Conservation (phyloP, 2,888 invertebrate genomes). For the Folsomia candida region DNA sequence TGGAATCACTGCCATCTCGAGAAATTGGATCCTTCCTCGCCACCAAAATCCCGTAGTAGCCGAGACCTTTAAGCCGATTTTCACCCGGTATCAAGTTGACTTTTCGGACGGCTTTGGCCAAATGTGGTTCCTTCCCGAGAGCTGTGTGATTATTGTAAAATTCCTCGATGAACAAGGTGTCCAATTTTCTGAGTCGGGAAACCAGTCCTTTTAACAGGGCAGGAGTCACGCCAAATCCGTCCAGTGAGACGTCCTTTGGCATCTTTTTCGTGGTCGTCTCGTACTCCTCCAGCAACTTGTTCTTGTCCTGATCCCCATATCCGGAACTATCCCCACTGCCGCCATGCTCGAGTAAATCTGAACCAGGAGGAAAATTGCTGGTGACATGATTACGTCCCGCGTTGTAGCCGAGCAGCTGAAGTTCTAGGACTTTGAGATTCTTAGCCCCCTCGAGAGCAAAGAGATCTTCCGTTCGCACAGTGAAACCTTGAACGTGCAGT, state of each 20-base stretch:
- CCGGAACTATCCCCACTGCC: too few relatives aligned
- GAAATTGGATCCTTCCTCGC: not conserved
- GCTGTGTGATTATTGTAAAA: constrained; percentile 20
- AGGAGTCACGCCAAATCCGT: constrained; percentile 9
- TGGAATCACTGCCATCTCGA: not conserved
- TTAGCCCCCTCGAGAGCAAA: not conserved
- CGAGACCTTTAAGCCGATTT: not conserved
- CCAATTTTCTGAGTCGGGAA: not conserved
- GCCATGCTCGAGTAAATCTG: too few relatives aligned
- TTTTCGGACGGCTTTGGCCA: too few relatives aligned
- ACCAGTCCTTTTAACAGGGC: not conserved
- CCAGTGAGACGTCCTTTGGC: not conserved
- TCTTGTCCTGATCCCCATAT: too few relatives aligned
- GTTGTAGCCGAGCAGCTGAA: constrained; percentile 19
- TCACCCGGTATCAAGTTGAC: constrained; percentile 11
- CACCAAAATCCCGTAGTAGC: constrained; percentile 18
- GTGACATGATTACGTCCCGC: too few relatives aligned
- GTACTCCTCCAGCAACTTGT: not conserved
- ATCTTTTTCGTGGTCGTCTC: not conserved
- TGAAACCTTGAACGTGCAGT: constrained; percentile 21
- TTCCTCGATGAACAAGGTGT: constrained; percentile 22
- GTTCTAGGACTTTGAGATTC: constrained; percentile 16
- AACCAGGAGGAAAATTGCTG: too few relatives aligned
- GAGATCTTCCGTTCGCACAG: not conserved
- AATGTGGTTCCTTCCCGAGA: not conserved